Percentiles rank a stretch among this genome's conserved stretches.
phyloP scores from a whole-genome alignment of 2,113 vertebrate species.

The Thryonomys swinderianus region DNA sequence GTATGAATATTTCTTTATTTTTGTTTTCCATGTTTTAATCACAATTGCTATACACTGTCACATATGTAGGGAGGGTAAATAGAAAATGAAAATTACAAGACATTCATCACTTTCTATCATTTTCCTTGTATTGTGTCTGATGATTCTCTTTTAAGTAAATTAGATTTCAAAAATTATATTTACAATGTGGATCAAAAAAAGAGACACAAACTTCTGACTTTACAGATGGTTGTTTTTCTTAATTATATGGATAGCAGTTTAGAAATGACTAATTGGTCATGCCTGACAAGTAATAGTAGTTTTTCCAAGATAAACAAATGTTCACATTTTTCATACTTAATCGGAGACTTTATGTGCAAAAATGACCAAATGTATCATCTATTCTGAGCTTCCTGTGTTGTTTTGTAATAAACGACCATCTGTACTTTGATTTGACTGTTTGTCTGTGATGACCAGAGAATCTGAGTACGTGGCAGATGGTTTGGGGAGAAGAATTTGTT shows the following conservation, averaged over 20 bases:
- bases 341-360: slow-evolving; percentile 88
- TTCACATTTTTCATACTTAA: slow-evolving; percentile 90
- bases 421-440: slow-evolving; percentile 87
- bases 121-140: slow-evolving; percentile 60
- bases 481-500: slow-evolving; percentile 74
- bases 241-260: slow-evolving; percentile 88
- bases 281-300: slow-evolving; percentile 89
- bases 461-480: slow-evolving; percentile 85
- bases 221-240: slow-evolving; percentile 91
- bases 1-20: slow-evolving; percentile 16
- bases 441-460: slow-evolving; percentile 85
- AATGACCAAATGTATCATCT: slow-evolving; percentile 88
- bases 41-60: background rate
- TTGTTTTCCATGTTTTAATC: slow-evolving; percentile 38
- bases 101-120: slow-evolving; percentile 47
- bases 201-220: slow-evolving; percentile 86
- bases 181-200: slow-evolving; percentile 79
- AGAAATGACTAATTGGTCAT: slow-evolving; percentile 91
- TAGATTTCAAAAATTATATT: slow-evolving; percentile 80
- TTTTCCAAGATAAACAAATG: slow-evolving; percentile 91
- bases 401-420: slow-evolving; percentile 88
- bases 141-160: slow-evolving; percentile 78
- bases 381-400: slow-evolving; percentile 85
- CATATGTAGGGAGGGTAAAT: background rate
- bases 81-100: slow-evolving; percentile 29